A percentile compares a stretch with the other conserved stretches of the same genome.
phyloP scores from a whole-genome alignment of 2,888 invertebrate genomes.

The Drosophila planitibia region DNA sequence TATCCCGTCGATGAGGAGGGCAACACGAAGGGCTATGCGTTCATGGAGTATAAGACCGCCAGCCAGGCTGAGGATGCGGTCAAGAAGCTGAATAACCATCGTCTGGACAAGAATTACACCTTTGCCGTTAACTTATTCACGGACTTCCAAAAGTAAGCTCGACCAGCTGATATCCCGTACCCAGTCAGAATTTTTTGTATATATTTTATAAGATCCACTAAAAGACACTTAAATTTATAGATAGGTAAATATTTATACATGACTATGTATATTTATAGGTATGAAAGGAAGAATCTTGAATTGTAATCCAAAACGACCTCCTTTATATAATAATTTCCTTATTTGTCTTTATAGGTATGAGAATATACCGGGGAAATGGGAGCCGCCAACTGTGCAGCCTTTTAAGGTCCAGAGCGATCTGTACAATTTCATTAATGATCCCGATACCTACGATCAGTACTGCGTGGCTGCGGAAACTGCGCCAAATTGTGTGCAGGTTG shows the following conservation, averaged over 20 bases:
- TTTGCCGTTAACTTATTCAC: constrained; percentile 97
- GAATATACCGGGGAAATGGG: constrained; percentile 96
- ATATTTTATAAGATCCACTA: background rate
- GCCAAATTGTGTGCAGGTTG: constrained; percentile 90
- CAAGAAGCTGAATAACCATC: constrained; percentile 94
- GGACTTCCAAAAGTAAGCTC: constrained; percentile 94
- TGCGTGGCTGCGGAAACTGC: constrained; percentile 94
- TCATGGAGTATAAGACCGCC: constrained; percentile 95
- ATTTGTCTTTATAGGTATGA: constrained; percentile 88
- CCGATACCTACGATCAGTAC: constrained; percentile 98
- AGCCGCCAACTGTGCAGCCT: constrained; percentile 94
- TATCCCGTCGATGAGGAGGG: constrained; percentile 94
- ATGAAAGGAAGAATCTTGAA: background rate
- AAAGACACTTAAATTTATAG: background rate
- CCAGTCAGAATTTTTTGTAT: background rate
- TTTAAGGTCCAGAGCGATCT: constrained; percentile 97
- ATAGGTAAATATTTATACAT: background rate
- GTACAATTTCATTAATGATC: constrained; percentile 96
- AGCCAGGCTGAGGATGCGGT: constrained; percentile 95
- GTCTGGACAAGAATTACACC: constrained; percentile 97
- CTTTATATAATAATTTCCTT: background rate
- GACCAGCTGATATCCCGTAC: background rate
- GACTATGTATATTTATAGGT: background rate
- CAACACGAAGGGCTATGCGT: constrained; percentile 96
- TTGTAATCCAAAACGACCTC: background rate